Evolutionary conservation across 2,797 vertebrate species (phyloP).

Genomic region (Kryptopterus vitreolus): DNA sequence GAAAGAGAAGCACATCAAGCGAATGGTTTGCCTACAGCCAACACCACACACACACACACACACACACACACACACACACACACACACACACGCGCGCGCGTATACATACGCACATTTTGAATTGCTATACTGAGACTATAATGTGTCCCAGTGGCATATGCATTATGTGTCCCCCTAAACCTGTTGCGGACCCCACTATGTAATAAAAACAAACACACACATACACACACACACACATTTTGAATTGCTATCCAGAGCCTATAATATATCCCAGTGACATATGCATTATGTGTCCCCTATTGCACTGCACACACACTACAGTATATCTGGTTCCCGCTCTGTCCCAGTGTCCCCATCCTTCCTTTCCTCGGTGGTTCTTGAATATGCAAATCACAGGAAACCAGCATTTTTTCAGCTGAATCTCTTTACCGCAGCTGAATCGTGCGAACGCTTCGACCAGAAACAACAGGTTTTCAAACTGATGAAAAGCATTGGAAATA

Average conservation of each 20-base stretch:
- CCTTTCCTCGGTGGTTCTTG: neutral
- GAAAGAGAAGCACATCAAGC: conserved; percentile 25
- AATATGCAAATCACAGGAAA: conserved; percentile 1
- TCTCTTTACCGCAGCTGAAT: neutral
- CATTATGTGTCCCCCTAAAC: neutral
- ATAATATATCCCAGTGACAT: conserved; percentile 4
- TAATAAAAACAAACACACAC: neutral
- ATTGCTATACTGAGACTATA: neutral
- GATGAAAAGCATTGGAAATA: too few relatives aligned
- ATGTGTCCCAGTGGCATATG: conserved; percentile 10
- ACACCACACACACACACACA: neutral
- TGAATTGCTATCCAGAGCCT: neutral
- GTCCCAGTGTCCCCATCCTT: neutral
- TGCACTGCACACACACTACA: neutral
- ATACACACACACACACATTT: conserved; percentile 2
- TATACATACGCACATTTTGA: conserved; percentile 2
- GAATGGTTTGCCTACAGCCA: neutral
- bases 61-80: neutral
- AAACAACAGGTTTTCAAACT: too few relatives aligned
- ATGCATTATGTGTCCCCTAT: conserved; percentile 4
- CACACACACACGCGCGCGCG: conserved; percentile 9
- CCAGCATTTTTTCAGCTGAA: neutral
- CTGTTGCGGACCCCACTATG: too few relatives aligned
- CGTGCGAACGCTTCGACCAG: too few relatives aligned
- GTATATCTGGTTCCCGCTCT: neutral